Conservation (phyloP, 2,113 vertebrate species). For the Epinephelus cyanopodus region DNA sequence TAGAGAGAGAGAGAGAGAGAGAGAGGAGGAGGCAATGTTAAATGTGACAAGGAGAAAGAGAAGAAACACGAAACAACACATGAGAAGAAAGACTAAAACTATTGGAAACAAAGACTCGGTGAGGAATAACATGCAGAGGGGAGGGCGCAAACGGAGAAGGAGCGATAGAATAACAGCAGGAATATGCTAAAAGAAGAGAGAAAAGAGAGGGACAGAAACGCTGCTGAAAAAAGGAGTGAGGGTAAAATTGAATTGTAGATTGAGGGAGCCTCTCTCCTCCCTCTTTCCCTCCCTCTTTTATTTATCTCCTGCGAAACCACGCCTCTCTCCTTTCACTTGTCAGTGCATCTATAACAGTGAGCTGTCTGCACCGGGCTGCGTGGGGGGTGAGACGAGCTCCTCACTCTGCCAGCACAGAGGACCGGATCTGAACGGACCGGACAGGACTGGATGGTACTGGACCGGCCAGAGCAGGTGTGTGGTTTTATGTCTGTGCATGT, state of each 20-base stretch:
- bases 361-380: conserved; percentile 80
- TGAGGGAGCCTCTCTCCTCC: conserved; percentile 78
- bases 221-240: conserved; percentile 54
- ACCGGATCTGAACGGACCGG: conserved; percentile 60
- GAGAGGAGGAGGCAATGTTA: conserved; percentile 45
- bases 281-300: conserved; percentile 82
- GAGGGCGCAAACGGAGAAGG: conserved; percentile 25
- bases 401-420: conserved; percentile 63
- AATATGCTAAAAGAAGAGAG: conserved; percentile 31
- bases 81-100: conserved; percentile 41
- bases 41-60: conserved; percentile 38
- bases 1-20: conserved; percentile 45
- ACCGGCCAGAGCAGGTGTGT: conserved; percentile 77
- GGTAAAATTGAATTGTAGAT: conserved; percentile 85
- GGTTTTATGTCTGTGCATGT: conserved; percentile 28
- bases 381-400: conserved; percentile 74
- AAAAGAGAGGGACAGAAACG: conserved; percentile 26
- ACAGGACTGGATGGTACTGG: conserved; percentile 62
- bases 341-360: conserved; percentile 84
- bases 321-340: conserved; percentile 85
- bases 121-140: not conserved
- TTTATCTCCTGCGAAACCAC: conserved; percentile 82
- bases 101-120: conserved; percentile 19
- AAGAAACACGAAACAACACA: conserved; percentile 40
- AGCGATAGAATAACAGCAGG: conserved; percentile 14